Base-by-base conservation (phyloP, 92 coral and sea anemone genomes). In the Phenganax subtilis region DNA sequence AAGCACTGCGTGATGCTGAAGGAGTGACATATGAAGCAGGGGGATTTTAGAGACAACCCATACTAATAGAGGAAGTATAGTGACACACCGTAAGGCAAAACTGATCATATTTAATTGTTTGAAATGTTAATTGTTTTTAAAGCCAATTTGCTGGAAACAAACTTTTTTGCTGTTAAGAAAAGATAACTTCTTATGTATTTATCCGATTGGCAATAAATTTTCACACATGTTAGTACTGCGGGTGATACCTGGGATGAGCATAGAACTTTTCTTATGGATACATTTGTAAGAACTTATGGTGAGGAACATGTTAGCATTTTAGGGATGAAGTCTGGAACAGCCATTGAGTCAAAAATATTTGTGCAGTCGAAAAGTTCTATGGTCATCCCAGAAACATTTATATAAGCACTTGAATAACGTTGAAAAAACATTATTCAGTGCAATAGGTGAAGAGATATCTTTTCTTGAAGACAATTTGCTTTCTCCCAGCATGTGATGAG, bases 1-100 rank as follows among this genome's bases (percentile, higher is more conserved):
- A 85, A 85, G 87, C 84, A 75, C 84, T 85, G 54, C 44, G 55
- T 51, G 87, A 85, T n/a, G 31, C 71, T 25, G 87, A 84, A 28
- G 87, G 83, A 51, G 76, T 77, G 28, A 77, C 82, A 30, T 58
- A 77, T 85, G 84, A 85, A 62, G 80, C 78, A 59, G 70, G 67
- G 55, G 65, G 28, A 55, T 79, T 64, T 64, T 67, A 57, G 53
- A 52, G 52, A 70, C 31, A 70, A 31, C 52, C 55, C 31, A 29
- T 31, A 51, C 52, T 51, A 16, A 30, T 70, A 37, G 14, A 30
- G 52, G 1, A 70, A 70, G 75, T 70, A 70, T 30, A 70, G 55
- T 70, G 55, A 31, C 55, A 70, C 16, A 31, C 8, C 55, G 3
- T 59, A 59, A 28, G 55, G 55, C 75, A 70, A 70, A 70, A 51